These are phyloP conservation scores for Protaetia brevitarsis DNA, from an alignment of 1,140 invertebrate species.

Conservation along the genomic window DNA sequence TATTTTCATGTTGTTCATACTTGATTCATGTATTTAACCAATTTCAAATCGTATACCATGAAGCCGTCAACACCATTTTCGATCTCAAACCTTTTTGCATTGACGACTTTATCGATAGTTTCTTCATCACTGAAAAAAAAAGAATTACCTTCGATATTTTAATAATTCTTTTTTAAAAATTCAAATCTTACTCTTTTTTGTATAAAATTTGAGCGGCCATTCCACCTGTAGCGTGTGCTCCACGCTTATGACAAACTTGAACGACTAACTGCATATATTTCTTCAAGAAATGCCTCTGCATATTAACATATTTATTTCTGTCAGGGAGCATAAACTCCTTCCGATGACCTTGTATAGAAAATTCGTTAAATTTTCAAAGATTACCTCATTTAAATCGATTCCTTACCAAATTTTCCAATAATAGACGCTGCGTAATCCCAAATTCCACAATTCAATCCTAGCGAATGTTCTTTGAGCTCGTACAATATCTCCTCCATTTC, in stretches of 20 bases:
- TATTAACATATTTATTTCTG: constrained; percentile 65
- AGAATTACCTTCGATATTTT: not conserved
- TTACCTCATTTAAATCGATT: not conserved
- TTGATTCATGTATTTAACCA: constrained; percentile 59
- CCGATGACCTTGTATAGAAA: constrained; percentile 54
- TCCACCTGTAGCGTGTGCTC: constrained; percentile 66
- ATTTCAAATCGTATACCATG: constrained; percentile 64
- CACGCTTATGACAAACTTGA: constrained; percentile 59
- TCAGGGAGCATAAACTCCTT: constrained; percentile 64
- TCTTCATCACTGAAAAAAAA: constrained; percentile 2
- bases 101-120: constrained; percentile 50
- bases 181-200: constrained; percentile 26
- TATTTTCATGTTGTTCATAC: constrained; percentile 41
- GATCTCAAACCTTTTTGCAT: constrained; percentile 59
- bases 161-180: not conserved
- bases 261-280: constrained; percentile 63
- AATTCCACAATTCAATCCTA: constrained; percentile 72
- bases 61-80: constrained; percentile 66
- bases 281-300: constrained; percentile 61
- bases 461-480: constrained; percentile 62
- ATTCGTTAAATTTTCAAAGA: constrained; percentile 5
- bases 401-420: constrained; percentile 63
- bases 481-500: constrained; percentile 70
- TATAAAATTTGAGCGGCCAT: constrained; percentile 62
- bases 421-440: constrained; percentile 75